These are phyloP conservation scores for Teleogryllus oceanicus DNA, from an alignment of 2,888 invertebrate species.

Conservation along the genomic window DNA sequence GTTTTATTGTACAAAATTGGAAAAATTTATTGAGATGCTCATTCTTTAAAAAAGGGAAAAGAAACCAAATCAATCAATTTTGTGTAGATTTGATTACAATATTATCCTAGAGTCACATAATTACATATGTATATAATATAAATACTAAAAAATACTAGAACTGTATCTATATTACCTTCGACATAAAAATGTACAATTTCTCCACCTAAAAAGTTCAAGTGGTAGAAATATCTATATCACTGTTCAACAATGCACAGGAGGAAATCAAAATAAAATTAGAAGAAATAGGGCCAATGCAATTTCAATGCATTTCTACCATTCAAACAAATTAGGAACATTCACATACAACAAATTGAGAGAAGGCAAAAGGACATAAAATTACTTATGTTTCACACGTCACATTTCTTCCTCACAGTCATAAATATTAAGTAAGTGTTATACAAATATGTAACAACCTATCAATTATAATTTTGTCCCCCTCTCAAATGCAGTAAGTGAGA, in stretches of 20 bases:
- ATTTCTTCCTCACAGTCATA: neutral
- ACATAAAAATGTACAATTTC: constrained; percentile 32
- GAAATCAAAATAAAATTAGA: constrained; percentile 29
- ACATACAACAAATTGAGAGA: constrained; percentile 19
- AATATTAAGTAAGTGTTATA: neutral
- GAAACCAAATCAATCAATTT: neutral
- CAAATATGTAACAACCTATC: neutral
- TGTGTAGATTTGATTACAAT: neutral
- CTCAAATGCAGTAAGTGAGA: neutral
- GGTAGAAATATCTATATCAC: constrained; percentile 45
- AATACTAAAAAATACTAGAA: constrained; percentile 33
- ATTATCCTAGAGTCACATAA: constrained; percentile 25
- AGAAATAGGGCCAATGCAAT: constrained; percentile 25
- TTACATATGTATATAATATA: constrained; percentile 36
- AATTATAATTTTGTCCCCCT: neutral
- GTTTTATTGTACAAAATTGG: neutral
- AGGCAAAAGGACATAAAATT: neutral
- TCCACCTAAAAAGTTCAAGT: constrained; percentile 51
- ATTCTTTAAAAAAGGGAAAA: neutral
- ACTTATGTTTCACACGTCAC: neutral
- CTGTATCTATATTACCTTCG: constrained; percentile 26
- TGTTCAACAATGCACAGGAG: constrained; percentile 26
- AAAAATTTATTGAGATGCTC: neutral
- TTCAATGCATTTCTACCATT: constrained; percentile 35
- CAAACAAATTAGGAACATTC: constrained; percentile 35